Evolutionary conservation across 1,140 invertebrate genomes (phyloP).

Genomic region (Calliphora vicina): DNA sequence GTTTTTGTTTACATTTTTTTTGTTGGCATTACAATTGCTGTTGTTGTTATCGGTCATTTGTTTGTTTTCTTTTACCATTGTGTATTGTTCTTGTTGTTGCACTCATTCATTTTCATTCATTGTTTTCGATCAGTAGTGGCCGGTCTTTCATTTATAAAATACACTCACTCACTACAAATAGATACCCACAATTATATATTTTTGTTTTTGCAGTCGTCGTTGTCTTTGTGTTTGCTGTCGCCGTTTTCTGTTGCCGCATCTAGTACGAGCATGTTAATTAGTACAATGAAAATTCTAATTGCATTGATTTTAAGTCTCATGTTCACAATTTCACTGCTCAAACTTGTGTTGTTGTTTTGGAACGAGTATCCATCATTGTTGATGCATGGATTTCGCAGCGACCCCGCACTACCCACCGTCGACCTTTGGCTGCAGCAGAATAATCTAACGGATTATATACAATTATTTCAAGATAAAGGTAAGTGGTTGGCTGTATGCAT

Average conservation of each 20-base stretch:
- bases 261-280: slow-evolving; percentile 52
- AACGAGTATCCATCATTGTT: slow-evolving; percentile 45
- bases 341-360: slow-evolving; percentile 61
- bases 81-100: too few species aligned
- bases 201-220: background rate
- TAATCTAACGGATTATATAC: slow-evolving; percentile 72
- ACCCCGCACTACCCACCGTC: slow-evolving; percentile 59
- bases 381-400: slow-evolving; percentile 38
- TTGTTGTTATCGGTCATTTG: background rate
- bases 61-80: background rate
- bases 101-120: too few species aligned
- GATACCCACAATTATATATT: too few species aligned
- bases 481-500: slow-evolving; percentile 55
- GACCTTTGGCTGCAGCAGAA: slow-evolving; percentile 78
- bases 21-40: background rate
- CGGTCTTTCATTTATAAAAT: too few species aligned
- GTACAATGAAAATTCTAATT: slow-evolving; percentile 53
- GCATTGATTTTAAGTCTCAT: slow-evolving; percentile 60
- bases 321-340: slow-evolving; percentile 60
- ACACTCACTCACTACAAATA: too few species aligned
- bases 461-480: slow-evolving; percentile 76
- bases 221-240: background rate
- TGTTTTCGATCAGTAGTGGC: too few species aligned
- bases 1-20: background rate
- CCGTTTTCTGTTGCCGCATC: background rate